Percentiles rank a stretch among this genome's conserved stretches.
phyloP scores from a whole-genome alignment of 2,113 vertebrate genomes.

The Mixornis gularis region DNA sequence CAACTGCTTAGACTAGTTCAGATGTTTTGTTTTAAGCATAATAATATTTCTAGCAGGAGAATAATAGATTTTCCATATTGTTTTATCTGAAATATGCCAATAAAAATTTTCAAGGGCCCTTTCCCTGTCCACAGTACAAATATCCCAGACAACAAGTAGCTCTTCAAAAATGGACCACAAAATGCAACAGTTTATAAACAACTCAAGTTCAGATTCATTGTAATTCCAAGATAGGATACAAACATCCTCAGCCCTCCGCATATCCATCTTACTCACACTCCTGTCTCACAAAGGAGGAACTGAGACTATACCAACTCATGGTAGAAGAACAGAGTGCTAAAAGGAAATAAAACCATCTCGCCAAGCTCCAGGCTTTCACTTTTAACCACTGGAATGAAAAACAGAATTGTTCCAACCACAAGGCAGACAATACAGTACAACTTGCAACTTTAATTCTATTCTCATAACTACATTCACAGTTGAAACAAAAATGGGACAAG shows the following conservation, averaged over 20 bases:
- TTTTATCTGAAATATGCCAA: not conserved
- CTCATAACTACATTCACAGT: not conserved
- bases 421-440: not conserved
- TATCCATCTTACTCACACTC: not conserved
- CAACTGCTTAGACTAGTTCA: not conserved
- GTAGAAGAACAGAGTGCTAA: not conserved
- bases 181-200: not conserved
- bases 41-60: not conserved
- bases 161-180: not conserved
- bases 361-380: constrained; percentile 27
- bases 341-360: not conserved
- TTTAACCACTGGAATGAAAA: constrained; percentile 24
- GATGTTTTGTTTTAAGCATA: not conserved
- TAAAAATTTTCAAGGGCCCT: not conserved
- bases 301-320: not conserved
- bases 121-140: not conserved
- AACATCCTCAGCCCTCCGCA: not conserved
- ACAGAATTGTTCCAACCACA: constrained; percentile 3
- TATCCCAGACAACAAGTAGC: not conserved
- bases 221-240: not conserved
- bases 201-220: not conserved
- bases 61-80: not conserved
- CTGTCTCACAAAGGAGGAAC: not conserved
- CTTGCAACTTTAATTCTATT: not conserved
- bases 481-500: not conserved